These are phyloP conservation scores for Prionailurus viverrinus DNA, from an alignment of 2,113 vertebrate species.

Conservation along the genomic window DNA sequence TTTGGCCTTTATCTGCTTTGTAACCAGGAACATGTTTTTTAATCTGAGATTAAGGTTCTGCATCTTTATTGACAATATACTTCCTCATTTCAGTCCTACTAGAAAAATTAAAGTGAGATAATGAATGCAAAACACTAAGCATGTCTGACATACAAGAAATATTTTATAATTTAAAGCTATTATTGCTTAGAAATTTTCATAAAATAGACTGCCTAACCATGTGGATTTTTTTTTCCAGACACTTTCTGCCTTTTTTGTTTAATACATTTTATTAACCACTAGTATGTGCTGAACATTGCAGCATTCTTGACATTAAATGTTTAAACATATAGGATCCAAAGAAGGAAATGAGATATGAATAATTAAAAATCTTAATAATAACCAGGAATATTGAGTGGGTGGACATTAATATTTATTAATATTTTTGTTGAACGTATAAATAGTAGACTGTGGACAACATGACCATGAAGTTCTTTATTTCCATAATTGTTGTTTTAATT, in stretches of 20 bases:
- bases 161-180: background rate
- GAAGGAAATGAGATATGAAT: background rate
- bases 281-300: background rate
- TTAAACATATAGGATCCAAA: background rate
- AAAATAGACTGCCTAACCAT: background rate
- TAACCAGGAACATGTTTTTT: background rate
- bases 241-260: background rate
- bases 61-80: background rate
- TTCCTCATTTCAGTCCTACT: background rate
- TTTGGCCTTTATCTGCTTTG: background rate
- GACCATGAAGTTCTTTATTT: background rate
- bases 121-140: background rate
- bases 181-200: background rate
- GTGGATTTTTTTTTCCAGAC: background rate
- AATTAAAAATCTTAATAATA: background rate
- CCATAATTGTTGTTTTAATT: background rate
- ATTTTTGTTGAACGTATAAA: background rate
- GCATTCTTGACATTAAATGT: background rate
- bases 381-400: background rate
- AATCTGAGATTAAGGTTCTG: background rate
- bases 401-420: background rate
- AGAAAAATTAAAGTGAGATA: background rate
- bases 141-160: background rate
- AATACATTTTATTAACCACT: background rate
- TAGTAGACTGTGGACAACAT: background rate